These are phyloP conservation scores for Elanus axillaris DNA, from an alignment of 2,113 vertebrate species.

Conservation along the genomic window DNA sequence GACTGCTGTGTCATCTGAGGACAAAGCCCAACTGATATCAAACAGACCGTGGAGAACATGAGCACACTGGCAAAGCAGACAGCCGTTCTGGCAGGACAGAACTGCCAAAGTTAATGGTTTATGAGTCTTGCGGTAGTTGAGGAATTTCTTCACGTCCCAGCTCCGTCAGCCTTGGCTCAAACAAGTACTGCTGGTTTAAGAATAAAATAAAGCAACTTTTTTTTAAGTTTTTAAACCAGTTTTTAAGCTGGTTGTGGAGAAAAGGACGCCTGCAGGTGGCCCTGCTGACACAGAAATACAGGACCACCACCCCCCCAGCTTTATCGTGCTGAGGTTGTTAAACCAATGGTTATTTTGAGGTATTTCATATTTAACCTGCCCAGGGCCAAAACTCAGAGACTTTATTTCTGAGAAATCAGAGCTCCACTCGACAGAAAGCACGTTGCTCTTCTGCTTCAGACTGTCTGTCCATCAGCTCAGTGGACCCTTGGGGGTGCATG, in stretches of 20 bases:
- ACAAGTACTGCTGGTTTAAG: not conserved
- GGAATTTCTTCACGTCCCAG: not conserved
- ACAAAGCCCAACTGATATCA: not conserved
- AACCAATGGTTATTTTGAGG: not conserved
- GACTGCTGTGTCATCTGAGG: not conserved
- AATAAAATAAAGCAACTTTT: not conserved
- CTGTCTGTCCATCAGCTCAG: not conserved
- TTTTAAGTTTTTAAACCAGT: not conserved
- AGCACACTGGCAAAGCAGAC: not conserved
- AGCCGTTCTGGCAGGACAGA: not conserved
- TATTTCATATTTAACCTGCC: not conserved
- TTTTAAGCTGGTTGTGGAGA: not conserved
- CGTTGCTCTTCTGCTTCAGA: not conserved
- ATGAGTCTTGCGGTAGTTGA: not conserved
- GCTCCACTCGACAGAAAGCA: not conserved
- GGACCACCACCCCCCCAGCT: not conserved
- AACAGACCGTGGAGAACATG: not conserved
- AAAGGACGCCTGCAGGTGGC: constrained; percentile 30
- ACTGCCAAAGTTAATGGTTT: not conserved
- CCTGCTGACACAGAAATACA: not conserved
- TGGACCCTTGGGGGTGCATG: not conserved
- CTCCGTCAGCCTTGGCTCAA: not conserved
- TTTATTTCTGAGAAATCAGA: not conserved
- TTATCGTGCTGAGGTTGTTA: not conserved
- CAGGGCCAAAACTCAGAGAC: not conserved